Percentiles rank a stretch among this genome's conserved stretches.
phyloP scores from a whole-genome alignment of 2,113 vertebrate genomes.

The Morone saxatilis region DNA sequence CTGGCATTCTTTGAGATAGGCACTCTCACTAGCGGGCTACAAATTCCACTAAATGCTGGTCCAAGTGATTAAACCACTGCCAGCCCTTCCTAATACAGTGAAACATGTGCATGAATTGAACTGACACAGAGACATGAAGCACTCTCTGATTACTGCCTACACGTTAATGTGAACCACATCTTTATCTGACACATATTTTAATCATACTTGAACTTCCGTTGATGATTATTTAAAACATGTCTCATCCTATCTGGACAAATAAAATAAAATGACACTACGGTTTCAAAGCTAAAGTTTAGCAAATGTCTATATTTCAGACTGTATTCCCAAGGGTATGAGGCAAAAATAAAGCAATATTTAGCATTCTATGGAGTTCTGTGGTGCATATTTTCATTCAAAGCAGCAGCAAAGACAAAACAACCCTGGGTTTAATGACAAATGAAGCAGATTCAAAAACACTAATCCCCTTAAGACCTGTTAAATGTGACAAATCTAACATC shows the following conservation, averaged over 20 bases:
- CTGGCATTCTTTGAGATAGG: neutral
- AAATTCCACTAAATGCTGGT: neutral
- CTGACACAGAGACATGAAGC: slow-evolving; percentile 5
- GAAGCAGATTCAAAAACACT: neutral
- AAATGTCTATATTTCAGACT: neutral
- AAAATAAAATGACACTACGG: neutral
- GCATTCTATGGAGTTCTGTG: no score
- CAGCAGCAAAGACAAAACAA: neutral
- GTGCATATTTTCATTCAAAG: neutral
- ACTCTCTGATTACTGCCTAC: neutral
- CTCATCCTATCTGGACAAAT: neutral
- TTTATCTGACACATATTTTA: slow-evolving; percentile 8
- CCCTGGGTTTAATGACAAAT: neutral
- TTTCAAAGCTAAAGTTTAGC: neutral
- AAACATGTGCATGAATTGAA: slow-evolving; percentile 4
- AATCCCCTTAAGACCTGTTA: neutral
- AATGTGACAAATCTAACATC: neutral
- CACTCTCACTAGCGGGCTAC: neutral
- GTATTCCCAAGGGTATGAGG: neutral
- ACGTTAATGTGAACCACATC: neutral
- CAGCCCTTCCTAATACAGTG: neutral
- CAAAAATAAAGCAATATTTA: neutral
- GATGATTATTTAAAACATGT: slow-evolving; percentile 5
- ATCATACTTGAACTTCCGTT: neutral
- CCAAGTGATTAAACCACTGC: neutral